These are phyloP conservation scores for Spilosoma lubricipeda DNA, from an alignment of 2,888 invertebrate genomes.

Conservation along the genomic window DNA sequence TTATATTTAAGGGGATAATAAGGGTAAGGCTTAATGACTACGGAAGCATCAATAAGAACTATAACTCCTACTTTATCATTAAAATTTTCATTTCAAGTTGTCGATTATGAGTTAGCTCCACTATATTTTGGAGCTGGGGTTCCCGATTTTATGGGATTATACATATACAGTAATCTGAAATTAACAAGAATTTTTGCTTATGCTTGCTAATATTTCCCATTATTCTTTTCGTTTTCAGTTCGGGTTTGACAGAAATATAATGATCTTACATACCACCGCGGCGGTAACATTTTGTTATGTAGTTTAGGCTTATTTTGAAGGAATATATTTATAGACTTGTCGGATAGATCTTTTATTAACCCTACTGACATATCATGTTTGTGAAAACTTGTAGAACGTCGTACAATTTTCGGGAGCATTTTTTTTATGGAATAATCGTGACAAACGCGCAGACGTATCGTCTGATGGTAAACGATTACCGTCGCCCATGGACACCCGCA, in stretches of 20 bases:
- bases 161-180: not conserved
- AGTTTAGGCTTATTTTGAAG: no score
- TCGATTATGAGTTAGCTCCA: not conserved
- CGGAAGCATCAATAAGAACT: constrained; percentile 43
- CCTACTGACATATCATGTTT: not conserved
- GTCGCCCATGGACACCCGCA: no score
- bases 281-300: no score
- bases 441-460: no score
- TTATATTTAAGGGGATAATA: constrained; percentile 47
- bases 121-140: not conserved
- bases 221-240: no score
- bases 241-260: no score
- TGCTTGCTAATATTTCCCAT: not conserved
- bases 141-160: not conserved
- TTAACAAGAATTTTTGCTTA: not conserved
- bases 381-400: not conserved
- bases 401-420: no score
- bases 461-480: no score
- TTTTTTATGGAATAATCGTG: no score
- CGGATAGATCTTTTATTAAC: not conserved
- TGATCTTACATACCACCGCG: no score
- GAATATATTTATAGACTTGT: not conserved
- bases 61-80: constrained; percentile 41
- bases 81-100: constrained; percentile 28
- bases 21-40: constrained; percentile 42